phyloP scores from a whole-genome alignment of 2,888 invertebrate species.

The Drosophila subquinaria region DNA sequence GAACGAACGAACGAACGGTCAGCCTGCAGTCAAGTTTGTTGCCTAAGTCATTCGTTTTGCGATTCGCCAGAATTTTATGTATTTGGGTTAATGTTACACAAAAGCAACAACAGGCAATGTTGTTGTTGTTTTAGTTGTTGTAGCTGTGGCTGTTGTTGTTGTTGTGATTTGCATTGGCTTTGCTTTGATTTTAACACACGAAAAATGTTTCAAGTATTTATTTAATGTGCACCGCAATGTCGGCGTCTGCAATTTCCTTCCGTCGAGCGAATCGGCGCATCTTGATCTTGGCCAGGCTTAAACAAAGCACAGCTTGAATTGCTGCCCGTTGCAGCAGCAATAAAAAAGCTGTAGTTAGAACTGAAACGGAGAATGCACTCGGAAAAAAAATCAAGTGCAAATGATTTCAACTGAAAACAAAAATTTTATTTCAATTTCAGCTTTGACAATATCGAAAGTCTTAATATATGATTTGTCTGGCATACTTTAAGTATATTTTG shows the following conservation, averaged over 20 bases:
- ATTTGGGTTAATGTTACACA: conserved; percentile 80
- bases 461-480: too few species aligned
- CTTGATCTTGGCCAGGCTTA: conserved; percentile 57
- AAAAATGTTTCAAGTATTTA: conserved; percentile 74
- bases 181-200: conserved; percentile 78
- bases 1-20: conserved; percentile 6
- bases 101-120: conserved; percentile 20
- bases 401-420: too few species aligned
- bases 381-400: too few species aligned
- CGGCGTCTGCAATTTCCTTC: conserved; percentile 72
- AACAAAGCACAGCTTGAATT: conserved; percentile 15
- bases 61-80: conserved; percentile 71
- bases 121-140: conserved; percentile 7
- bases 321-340: neutral
- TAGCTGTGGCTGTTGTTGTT: conserved; percentile 1
- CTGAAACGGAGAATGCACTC: neutral
- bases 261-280: conserved; percentile 59
- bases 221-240: conserved; percentile 67
- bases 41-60: conserved; percentile 56
- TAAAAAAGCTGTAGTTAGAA: conserved; percentile 1
- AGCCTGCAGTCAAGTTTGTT: conserved; percentile 60
- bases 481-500: too few species aligned
- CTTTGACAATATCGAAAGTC: too few species aligned
- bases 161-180: conserved; percentile 65
- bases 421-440: too few species aligned